A percentile compares a stretch with the other conserved stretches of the same genome.
phyloP scores from a whole-genome alignment of 2,888 invertebrate genomes.

The Allolobophora icterica region DNA sequence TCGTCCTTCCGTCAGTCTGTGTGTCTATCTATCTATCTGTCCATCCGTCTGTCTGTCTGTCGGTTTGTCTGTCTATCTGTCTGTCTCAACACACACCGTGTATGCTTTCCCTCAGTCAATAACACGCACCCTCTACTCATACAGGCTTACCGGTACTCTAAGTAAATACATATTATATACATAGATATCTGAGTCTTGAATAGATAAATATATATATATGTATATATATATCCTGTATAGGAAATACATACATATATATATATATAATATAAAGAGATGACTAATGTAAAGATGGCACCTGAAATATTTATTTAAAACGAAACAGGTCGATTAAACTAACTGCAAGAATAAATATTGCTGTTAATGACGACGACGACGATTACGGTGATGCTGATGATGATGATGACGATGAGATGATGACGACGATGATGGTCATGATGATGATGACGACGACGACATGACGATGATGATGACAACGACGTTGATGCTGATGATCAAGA shows the following conservation, averaged over 20 bases:
- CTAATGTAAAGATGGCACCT: background rate
- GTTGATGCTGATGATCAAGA: too few relatives aligned
- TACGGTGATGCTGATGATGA: too few relatives aligned
- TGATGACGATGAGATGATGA: too few relatives aligned
- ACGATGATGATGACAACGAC: too few relatives aligned
- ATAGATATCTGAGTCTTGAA: background rate
- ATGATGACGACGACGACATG: too few relatives aligned
- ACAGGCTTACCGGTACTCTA: background rate
- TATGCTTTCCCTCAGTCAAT: background rate
- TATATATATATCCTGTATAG: background rate
- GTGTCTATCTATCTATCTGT: too few relatives aligned
- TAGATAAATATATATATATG: slow-evolving; percentile 3
- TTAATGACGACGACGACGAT: background rate
- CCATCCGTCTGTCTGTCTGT: background rate
- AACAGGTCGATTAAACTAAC: background rate
- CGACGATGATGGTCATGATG: too few relatives aligned
- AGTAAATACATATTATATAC: background rate
- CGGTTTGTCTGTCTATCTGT: background rate
- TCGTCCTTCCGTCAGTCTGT: too few relatives aligned
- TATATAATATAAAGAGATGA: background rate
- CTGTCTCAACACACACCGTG: background rate
- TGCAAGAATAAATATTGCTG: background rate
- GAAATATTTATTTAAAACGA: background rate
- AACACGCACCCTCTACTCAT: background rate
- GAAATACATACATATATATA: background rate